These are phyloP conservation scores for Pipistrellus nathusii DNA, from an alignment of 2,797 vertebrate species.

Conservation along the genomic window DNA sequence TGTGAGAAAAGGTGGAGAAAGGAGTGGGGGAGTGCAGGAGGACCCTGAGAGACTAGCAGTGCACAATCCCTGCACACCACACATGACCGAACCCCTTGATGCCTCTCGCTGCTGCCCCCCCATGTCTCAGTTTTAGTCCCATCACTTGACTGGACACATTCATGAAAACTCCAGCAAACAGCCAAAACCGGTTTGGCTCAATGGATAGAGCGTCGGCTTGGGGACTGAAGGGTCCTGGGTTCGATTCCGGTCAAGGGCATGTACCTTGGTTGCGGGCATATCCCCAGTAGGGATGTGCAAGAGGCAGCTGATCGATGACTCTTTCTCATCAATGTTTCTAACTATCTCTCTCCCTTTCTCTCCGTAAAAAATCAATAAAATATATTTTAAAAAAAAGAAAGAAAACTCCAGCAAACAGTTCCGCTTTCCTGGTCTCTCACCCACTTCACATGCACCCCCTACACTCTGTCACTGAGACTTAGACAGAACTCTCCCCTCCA, in stretches of 20 bases:
- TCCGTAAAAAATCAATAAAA: no score
- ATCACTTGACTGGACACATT: not conserved
- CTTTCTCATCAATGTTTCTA: no score
- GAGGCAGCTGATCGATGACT: no score
- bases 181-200: no score
- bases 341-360: no score
- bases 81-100: rapidly evolving
- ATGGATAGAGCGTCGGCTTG: no score
- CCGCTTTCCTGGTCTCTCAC: not conserved
- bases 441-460: not conserved
- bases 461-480: not conserved
- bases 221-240: no score
- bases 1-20: constrained; percentile 72
- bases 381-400: no score
- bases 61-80: not conserved
- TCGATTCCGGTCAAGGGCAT: no score
- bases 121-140: not conserved
- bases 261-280: no score
- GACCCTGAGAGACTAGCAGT: not conserved
- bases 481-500: not conserved
- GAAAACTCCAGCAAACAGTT: no score
- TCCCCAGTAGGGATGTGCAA: no score
- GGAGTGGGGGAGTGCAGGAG: not conserved
- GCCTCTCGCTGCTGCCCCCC: not conserved
- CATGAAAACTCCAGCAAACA: not conserved